A percentile compares a stretch with the other conserved stretches of the same genome.
Evolutionary conservation across 2,113 vertebrate genomes (phyloP).

Genomic region (Bubo scandiacus): DNA sequence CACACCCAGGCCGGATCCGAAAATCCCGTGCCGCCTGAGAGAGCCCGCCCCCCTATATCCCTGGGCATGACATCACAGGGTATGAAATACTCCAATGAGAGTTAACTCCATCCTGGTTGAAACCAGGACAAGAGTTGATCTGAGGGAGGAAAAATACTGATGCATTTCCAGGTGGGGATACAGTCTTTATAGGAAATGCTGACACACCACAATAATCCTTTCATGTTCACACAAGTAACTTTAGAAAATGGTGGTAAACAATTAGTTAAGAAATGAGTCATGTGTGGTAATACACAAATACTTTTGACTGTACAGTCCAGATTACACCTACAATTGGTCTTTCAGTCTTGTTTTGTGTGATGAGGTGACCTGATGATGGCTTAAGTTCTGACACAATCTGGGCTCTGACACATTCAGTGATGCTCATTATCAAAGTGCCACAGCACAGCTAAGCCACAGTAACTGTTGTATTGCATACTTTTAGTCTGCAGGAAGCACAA

Average conservation of each 20-base stretch:
- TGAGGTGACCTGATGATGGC: accelerated
- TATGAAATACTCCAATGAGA: no score
- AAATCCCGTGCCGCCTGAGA: no score
- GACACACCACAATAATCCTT: not conserved
- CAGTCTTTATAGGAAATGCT: not conserved
- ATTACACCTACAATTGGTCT: not conserved
- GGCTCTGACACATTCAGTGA: not conserved
- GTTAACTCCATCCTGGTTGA: no score
- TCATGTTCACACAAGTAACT: not conserved
- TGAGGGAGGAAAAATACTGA: not conserved
- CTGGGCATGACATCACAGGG: no score
- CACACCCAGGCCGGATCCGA: no score
- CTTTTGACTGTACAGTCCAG: not conserved
- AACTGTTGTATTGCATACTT: not conserved
- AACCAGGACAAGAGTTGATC: not conserved
- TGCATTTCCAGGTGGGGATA: not conserved
- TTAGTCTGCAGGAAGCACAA: not conserved
- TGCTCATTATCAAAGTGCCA: not conserved
- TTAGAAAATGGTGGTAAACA: not conserved
- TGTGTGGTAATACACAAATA: not conserved
- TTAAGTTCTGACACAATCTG: not conserved
- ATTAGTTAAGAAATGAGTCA: not conserved
- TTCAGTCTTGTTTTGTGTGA: not conserved
- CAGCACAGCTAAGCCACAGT: not conserved
- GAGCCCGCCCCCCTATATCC: no score